Evolutionary conservation across 1,140 invertebrate species (phyloP).

Genomic region (Xylocopa sonorina): DNA sequence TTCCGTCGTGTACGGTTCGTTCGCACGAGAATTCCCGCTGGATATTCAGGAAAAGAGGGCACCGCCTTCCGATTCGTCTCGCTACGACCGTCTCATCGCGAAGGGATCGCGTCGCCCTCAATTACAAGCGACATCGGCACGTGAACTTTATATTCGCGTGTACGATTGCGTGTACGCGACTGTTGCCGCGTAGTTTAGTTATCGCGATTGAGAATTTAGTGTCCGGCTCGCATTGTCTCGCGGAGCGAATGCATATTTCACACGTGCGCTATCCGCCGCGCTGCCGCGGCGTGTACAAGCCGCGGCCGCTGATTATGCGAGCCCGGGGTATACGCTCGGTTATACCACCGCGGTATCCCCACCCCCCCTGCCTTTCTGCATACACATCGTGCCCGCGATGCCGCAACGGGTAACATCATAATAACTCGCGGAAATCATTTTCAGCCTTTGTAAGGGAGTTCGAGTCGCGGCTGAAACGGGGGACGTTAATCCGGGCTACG

Average conservation of each 20-base stretch:
- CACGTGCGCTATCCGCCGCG: slow-evolving; percentile 67
- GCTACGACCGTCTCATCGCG: too few species aligned
- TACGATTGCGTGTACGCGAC: slow-evolving; percentile 48
- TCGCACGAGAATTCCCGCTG: too few species aligned
- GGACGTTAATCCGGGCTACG: slow-evolving; percentile 48
- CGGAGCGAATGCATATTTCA: slow-evolving; percentile 74
- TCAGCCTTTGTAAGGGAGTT: slow-evolving; percentile 43
- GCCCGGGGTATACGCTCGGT: slow-evolving; percentile 51
- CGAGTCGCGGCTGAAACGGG: slow-evolving; percentile 41
- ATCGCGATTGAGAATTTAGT: slow-evolving; percentile 70
- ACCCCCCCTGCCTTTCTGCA: too few species aligned
- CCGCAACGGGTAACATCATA: slow-evolving; percentile 58
- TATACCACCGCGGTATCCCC: slow-evolving; percentile 38
- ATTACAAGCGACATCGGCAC: slow-evolving; percentile 46
- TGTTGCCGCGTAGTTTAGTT: slow-evolving; percentile 61
- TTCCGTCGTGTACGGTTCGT: too few species aligned
- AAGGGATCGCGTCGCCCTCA: slow-evolving; percentile 36
- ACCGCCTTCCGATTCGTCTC: too few species aligned
- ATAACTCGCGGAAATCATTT: slow-evolving; percentile 67
- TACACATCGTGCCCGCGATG: slow-evolving; percentile 39
- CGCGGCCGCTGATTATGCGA: slow-evolving; percentile 64
- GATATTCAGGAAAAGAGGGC: too few species aligned
- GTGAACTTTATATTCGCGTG: slow-evolving; percentile 61
- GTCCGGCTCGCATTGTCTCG: slow-evolving; percentile 73
- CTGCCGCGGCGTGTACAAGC: slow-evolving; percentile 38